phyloP scores from a whole-genome alignment of 2,113 vertebrate species.

The Podarcis raffonei region DNA sequence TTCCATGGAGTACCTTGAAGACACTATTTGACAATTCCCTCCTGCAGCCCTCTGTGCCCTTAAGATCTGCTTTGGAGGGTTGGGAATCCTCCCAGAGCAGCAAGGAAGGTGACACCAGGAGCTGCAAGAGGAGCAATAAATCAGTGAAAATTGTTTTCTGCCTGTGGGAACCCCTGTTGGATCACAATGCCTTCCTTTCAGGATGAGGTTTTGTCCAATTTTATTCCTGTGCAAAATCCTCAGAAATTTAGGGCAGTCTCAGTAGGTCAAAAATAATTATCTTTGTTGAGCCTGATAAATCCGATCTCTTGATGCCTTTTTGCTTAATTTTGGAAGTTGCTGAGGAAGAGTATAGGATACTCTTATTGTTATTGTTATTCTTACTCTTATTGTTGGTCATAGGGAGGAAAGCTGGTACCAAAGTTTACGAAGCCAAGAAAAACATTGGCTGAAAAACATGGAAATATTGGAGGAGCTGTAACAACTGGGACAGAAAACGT shows the following conservation, averaged over 20 bases:
- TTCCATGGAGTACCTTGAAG: not conserved
- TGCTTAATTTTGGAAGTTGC: not conserved
- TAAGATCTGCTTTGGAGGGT: not conserved
- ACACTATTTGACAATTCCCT: not conserved
- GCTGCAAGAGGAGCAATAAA: no score
- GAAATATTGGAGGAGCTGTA: not conserved
- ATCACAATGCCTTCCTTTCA: not conserved
- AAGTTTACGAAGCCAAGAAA: conserved; percentile 60
- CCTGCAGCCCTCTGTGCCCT: not conserved
- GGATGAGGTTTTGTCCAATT: not conserved
- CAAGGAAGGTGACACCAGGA: not conserved
- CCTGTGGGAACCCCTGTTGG: not conserved
- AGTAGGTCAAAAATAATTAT: not conserved
- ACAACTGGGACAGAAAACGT: conserved; percentile 8
- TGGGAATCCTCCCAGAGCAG: no score
- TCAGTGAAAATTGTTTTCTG: not conserved
- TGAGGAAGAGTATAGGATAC: no score
- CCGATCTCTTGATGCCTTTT: not conserved
- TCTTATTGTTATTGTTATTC: no score
- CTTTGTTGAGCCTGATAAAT: not conserved
- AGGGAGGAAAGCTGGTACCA: conserved; percentile 61
- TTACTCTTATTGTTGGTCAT: conserved; percentile 8
- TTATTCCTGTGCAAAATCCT: not conserved
- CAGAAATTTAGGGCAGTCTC: not conserved
- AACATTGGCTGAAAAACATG: conserved; percentile 1